Conservation (phyloP, 2,797 vertebrate species). For the Fundulus diaphanus region DNA sequence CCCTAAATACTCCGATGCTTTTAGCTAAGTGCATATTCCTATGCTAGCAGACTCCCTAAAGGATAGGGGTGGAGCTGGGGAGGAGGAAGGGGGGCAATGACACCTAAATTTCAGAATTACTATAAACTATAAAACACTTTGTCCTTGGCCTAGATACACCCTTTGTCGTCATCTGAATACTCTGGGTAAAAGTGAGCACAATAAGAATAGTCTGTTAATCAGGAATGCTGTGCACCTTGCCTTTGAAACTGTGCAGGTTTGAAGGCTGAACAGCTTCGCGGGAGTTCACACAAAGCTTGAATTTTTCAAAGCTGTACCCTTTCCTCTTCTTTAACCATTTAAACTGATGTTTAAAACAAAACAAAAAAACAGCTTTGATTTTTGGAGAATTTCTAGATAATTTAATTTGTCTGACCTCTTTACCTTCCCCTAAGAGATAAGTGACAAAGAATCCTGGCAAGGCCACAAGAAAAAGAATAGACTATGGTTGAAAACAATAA, state of each 20-base stretch:
- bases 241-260: slow-evolving; percentile 22
- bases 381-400: slow-evolving; percentile 87
- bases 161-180: slow-evolving; percentile 64
- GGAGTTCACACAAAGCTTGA: slow-evolving; percentile 19
- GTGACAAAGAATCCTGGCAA: slow-evolving; percentile 69
- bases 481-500: neutral
- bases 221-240: slow-evolving; percentile 25
- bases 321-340: slow-evolving; percentile 40
- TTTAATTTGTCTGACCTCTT: slow-evolving; percentile 93
- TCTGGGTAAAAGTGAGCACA: slow-evolving; percentile 59
- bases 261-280: slow-evolving; percentile 30
- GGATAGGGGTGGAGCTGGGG: slow-evolving; percentile 32
- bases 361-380: slow-evolving; percentile 90
- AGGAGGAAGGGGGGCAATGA: slow-evolving; percentile 48
- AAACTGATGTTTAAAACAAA: slow-evolving; percentile 62
- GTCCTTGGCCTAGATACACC: slow-evolving; percentile 77
- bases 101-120: slow-evolving; percentile 76
- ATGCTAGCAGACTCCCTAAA: slow-evolving; percentile 73
- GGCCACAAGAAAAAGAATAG: slow-evolving; percentile 24
- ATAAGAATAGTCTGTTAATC: slow-evolving; percentile 56
- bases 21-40: slow-evolving; percentile 78
- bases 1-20: slow-evolving; percentile 78
- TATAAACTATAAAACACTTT: slow-evolving; percentile 68
- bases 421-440: slow-evolving; percentile 81
- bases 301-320: slow-evolving; percentile 41